Evolutionary conservation across 2,113 vertebrate species (phyloP), one percentile per base, ranked within the genome.

Genomic region (Heterochromis multidens): DNA sequence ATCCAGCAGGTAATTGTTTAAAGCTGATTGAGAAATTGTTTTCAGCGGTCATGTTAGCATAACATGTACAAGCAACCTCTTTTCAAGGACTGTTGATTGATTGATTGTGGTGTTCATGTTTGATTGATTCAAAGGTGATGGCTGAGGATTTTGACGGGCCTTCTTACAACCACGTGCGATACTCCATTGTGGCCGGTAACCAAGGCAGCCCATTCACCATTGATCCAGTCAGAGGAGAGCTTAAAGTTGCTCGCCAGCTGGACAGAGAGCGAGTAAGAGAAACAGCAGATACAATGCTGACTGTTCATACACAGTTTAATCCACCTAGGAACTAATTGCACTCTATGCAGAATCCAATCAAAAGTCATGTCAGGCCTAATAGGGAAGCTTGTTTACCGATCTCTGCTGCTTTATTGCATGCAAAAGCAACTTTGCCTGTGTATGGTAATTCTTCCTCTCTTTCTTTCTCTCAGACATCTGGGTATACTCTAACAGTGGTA

Each of bases 101-200:
- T 33, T 72, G 9, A 86, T 56, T 21, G 23, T n/a, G 23, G 23
- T 35, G 21, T 46, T 76, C 33, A 5, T 59, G 57, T 80, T 70
- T 33, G n/a, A 80, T 85, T 82, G 52, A 72, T 80, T 60, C 86
- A 23, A 27, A 99, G 99, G 97, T 99, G 77, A 91, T 97, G 93
- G 98, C 98, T 4, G 98, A 99, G 81, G 99, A 99, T 87, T 94
- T 96, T 0, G 99, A 99, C 33, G 98, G 99, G 10, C 97, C 98
- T 37, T 96, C 95, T 3, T 96, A 97, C 93, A 96, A 96, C 92
- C 96, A 91, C 77, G 96, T 99, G 90, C 97, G 88, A 60, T 99
- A 99, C 58, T 82, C 97, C 25, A 98, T 99, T 79, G 94, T 95
- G 88, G 97, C 96, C 1, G 99, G 98, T 33, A 99, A 99, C 94